Evolutionary conservation across 2,888 invertebrate species (phyloP).

Genomic region (Anthrax anthrax): DNA sequence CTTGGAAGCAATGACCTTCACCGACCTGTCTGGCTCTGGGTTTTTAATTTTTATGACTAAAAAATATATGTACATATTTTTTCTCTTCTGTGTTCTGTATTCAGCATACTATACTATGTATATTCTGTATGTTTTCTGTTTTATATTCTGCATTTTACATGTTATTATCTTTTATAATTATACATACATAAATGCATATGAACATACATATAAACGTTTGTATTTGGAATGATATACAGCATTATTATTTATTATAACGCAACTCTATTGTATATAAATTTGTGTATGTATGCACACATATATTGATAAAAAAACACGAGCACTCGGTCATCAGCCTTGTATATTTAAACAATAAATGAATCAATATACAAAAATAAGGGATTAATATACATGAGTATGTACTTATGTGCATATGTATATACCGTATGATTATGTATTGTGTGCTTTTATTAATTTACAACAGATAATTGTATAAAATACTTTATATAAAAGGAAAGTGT

Average conservation of each 20-base stretch:
- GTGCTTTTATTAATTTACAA: too few species aligned
- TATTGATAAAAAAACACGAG: slow-evolving; percentile 3
- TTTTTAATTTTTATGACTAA: slow-evolving; percentile 8
- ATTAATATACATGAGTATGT: too few species aligned
- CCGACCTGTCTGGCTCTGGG: slow-evolving; percentile 34
- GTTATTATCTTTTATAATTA: not conserved
- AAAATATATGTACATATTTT: not conserved
- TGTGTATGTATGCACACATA: not conserved
- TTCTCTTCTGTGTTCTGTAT: not conserved
- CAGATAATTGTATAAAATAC: too few species aligned
- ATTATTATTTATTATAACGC: too few species aligned
- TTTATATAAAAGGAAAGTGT: too few species aligned
- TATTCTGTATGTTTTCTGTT: not conserved
- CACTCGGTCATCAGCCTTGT: slow-evolving; percentile 13
- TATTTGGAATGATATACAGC: too few species aligned
- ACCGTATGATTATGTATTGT: not conserved
- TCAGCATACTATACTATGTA: not conserved
- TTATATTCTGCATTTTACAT: slow-evolving; percentile 10
- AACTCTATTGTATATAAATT: not conserved
- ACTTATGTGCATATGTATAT: not conserved
- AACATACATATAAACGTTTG: not conserved
- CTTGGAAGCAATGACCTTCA: slow-evolving; percentile 37
- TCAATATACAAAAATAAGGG: too few species aligned
- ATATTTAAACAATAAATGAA: not conserved
- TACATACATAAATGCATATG: not conserved